A percentile compares a stretch with the other conserved stretches of the same genome.
phyloP scores from a whole-genome alignment of 2,888 invertebrate genomes.

The Scaptomyza parva region DNA sequence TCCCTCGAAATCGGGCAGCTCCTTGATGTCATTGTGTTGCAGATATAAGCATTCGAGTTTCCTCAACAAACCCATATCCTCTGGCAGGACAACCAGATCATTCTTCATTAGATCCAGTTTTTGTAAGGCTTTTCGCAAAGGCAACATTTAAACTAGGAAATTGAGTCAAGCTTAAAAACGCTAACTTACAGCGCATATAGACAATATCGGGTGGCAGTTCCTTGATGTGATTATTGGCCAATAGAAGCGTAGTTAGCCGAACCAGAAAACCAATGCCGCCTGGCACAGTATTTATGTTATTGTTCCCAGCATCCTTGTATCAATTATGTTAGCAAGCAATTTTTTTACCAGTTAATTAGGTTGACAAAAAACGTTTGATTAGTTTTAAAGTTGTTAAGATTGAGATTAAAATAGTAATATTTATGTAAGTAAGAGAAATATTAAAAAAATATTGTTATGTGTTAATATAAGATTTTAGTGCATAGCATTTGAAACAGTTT shows the following conservation, averaged over 20 bases:
- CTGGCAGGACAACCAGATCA: slow-evolving; percentile 88
- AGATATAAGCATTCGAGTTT: slow-evolving; percentile 91
- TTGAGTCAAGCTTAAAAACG: background rate
- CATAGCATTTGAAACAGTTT: too few relatives aligned
- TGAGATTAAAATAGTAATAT: background rate
- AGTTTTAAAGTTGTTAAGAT: slow-evolving; percentile 10
- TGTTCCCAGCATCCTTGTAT: slow-evolving; percentile 91
- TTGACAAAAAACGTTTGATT: slow-evolving; percentile 2
- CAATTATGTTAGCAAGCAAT: slow-evolving; percentile 50
- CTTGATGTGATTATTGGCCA: slow-evolving; percentile 90
- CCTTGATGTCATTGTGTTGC: slow-evolving; percentile 92
- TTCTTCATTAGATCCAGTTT: slow-evolving; percentile 91
- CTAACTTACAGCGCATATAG: slow-evolving; percentile 90
- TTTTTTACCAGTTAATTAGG: slow-evolving; percentile 26
- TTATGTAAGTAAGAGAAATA: background rate
- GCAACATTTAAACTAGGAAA: slow-evolving; percentile 15
- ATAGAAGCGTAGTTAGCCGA: slow-evolving; percentile 89
- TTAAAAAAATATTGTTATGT: too few relatives aligned
- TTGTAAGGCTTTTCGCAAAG: slow-evolving; percentile 85
- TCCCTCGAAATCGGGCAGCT: slow-evolving; percentile 91
- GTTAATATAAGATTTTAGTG: too few relatives aligned
- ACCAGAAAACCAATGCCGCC: slow-evolving; percentile 93
- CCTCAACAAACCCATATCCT: slow-evolving; percentile 89
- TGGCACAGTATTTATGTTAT: slow-evolving; percentile 90
- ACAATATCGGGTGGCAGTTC: slow-evolving; percentile 93